phyloP scores from a whole-genome alignment of 2,888 invertebrate species.

The Loripinus fragilis region DNA sequence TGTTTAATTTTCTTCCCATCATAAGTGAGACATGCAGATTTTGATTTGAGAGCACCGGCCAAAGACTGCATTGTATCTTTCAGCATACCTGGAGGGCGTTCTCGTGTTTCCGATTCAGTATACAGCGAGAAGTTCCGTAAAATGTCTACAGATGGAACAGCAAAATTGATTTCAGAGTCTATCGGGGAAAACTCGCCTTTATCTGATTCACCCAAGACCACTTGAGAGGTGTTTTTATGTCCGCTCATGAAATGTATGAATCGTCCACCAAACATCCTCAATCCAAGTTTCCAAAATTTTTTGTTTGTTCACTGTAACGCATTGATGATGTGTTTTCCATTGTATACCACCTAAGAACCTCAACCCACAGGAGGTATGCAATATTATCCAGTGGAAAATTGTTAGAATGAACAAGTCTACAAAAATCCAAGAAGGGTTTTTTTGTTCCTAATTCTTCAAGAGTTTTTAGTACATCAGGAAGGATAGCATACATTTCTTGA shows the following conservation, averaged over 20 bases:
- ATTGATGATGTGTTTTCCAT: constrained; percentile 35
- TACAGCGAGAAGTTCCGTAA: neutral
- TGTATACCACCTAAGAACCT: too few relatives aligned
- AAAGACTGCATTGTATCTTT: neutral
- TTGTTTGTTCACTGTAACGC: constrained; percentile 38
- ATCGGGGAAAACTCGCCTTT: neutral
- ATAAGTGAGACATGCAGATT: constrained; percentile 22
- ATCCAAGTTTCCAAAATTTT: constrained; percentile 53
- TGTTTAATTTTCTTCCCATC: constrained; percentile 29
- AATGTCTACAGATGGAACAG: neutral
- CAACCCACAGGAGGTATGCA: too few relatives aligned
- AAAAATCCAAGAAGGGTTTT: too few relatives aligned
- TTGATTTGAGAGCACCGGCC: neutral
- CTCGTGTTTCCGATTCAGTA: neutral
- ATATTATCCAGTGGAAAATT: too few relatives aligned
- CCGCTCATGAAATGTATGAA: neutral
- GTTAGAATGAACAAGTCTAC: too few relatives aligned
- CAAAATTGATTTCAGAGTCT: neutral
- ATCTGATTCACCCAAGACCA: too few relatives aligned
- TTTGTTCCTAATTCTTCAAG: too few relatives aligned
- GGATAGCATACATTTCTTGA: too few relatives aligned
- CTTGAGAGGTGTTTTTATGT: neutral
- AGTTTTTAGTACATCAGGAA: too few relatives aligned
- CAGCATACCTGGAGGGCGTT: neutral
- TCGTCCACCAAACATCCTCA: constrained; percentile 41